Evolutionary conservation across 2,797 vertebrate species (phyloP).

Genomic region (Meriones psammophilus): DNA sequence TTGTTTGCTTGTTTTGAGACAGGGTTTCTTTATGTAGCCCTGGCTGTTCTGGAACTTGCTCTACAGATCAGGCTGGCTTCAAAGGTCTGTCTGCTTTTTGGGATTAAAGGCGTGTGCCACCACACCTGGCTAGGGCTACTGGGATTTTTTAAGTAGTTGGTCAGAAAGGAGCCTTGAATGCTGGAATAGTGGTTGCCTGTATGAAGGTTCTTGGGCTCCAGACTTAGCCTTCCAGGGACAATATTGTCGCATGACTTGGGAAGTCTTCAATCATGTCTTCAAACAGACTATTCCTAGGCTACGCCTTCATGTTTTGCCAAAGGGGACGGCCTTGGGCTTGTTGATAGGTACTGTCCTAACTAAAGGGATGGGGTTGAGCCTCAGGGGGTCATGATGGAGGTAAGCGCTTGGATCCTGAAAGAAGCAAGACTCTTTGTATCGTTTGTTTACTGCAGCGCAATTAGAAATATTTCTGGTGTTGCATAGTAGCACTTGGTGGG

Average conservation of each 20-base stretch:
- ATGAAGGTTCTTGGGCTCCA: not conserved
- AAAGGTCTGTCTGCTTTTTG: not conserved
- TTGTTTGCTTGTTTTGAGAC: not conserved
- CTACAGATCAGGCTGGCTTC: not conserved
- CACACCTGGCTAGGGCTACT: not conserved
- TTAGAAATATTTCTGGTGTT: constrained; percentile 73
- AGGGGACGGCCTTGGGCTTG: not conserved
- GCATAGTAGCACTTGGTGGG: not conserved
- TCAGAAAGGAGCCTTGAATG: not conserved
- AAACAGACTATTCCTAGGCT: not conserved
- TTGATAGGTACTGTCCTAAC: not conserved
- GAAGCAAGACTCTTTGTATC: not conserved
- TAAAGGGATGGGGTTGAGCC: not conserved
- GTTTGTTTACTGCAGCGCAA: constrained; percentile 25
- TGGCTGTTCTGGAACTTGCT: not conserved
- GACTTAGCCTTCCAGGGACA: not conserved
- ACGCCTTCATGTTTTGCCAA: not conserved
- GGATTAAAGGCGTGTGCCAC: not conserved
- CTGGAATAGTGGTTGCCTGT: not conserved
- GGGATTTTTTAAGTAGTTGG: not conserved
- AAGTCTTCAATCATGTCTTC: not conserved
- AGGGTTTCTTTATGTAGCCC: not conserved
- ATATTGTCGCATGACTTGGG: not conserved
- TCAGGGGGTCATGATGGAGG: not conserved
- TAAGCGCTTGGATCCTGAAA: not conserved